phyloP scores from a whole-genome alignment of 2,797 vertebrate species.

The Cynopterus sphinx region DNA sequence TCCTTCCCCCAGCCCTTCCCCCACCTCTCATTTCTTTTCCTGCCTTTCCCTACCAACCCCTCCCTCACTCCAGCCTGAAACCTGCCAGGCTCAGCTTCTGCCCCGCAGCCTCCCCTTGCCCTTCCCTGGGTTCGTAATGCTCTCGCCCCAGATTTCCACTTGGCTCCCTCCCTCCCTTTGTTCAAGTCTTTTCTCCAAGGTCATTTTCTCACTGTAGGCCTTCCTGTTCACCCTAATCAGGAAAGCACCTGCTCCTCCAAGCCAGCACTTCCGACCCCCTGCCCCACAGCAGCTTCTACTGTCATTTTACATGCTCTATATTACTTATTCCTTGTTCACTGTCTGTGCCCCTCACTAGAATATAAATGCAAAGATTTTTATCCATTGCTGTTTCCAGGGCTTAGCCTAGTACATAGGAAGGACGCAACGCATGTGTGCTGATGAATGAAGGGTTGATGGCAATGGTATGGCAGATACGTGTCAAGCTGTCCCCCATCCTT shows the following conservation, averaged over 20 bases:
- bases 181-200: background rate
- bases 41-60: too few species aligned
- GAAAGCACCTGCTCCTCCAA: background rate
- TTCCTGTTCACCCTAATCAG: too few species aligned
- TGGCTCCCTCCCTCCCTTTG: background rate
- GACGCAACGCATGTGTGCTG: background rate
- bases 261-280: background rate
- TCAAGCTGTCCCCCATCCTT: too few species aligned
- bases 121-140: background rate
- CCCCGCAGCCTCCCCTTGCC: background rate
- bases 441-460: background rate
- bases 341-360: background rate
- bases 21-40: too few species aligned
- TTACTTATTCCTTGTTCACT: background rate
- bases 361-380: background rate
- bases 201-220: background rate
- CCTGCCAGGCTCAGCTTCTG: background rate
- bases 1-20: background rate
- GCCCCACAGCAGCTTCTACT: background rate
- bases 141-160: background rate
- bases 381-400: background rate
- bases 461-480: background rate
- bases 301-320: rapidly evolving
- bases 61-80: background rate
- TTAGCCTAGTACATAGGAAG: background rate